These are phyloP conservation scores for Oxytorus armatus DNA, from an alignment of 2,888 invertebrate species.

Conservation along the genomic window DNA sequence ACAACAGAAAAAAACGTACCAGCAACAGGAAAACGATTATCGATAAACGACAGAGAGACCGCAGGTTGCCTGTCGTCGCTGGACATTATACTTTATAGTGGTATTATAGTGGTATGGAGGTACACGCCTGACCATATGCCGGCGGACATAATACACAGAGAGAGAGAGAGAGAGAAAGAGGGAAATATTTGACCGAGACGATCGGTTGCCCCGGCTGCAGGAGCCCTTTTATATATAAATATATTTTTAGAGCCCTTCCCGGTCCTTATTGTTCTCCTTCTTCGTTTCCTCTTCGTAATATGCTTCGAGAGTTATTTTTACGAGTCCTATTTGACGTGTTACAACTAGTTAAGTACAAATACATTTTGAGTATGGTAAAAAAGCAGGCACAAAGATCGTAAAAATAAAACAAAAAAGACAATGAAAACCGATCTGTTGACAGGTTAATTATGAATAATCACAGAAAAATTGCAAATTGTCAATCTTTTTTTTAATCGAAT, in stretches of 20 bases:
- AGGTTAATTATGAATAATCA: background rate
- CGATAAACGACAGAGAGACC: slow-evolving; percentile 81
- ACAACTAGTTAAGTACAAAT: background rate
- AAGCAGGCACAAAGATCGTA: too few species aligned
- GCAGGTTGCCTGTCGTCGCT: slow-evolving; percentile 78
- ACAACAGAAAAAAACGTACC: slow-evolving; percentile 37
- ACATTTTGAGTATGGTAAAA: background rate
- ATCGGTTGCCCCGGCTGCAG: slow-evolving; percentile 53
- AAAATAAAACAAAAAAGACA: background rate
- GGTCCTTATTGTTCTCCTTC: background rate
- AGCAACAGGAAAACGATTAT: slow-evolving; percentile 75
- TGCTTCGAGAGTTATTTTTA: slow-evolving; percentile 16
- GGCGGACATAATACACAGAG: slow-evolving; percentile 53
- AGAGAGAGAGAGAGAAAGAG: slow-evolving; percentile 20
- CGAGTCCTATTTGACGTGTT: background rate
- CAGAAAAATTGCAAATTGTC: too few species aligned
- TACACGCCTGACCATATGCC: slow-evolving; percentile 65
- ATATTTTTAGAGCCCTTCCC: slow-evolving; percentile 13
- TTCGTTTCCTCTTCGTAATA: slow-evolving; percentile 2
- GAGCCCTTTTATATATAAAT: slow-evolving; percentile 41
- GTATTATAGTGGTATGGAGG: slow-evolving; percentile 29
- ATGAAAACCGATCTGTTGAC: too few species aligned
- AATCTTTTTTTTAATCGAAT: background rate
- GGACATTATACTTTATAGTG: slow-evolving; percentile 58
- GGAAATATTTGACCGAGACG: slow-evolving; percentile 58